These are phyloP conservation scores for Motacilla tschutschensis DNA, from an alignment of 2,113 vertebrate genomes.

Conservation along the genomic window DNA sequence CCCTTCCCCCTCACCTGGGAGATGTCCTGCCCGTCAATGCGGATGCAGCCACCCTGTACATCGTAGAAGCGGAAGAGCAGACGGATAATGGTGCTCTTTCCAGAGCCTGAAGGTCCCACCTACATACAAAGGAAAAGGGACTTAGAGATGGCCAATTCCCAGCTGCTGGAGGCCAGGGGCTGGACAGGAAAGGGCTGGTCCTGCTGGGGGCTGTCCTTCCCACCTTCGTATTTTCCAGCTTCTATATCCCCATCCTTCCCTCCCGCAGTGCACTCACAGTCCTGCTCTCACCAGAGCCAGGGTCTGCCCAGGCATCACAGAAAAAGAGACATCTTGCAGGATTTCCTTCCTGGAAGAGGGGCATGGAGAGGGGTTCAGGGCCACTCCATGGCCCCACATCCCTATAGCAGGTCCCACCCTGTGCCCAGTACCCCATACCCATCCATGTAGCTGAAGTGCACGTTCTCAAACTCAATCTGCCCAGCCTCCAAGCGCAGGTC, in stretches of 20 bases:
- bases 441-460: constrained; percentile 86
- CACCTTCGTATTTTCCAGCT: neutral
- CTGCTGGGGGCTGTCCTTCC: rapidly evolving
- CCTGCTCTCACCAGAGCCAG: constrained; percentile 85
- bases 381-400: neutral
- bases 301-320: constrained; percentile 90
- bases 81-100: constrained; percentile 94
- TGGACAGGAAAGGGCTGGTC: neutral
- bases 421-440: constrained; percentile 70
- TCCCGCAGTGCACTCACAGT: neutral
- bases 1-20: constrained; percentile 77
- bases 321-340: constrained; percentile 89
- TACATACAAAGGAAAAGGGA: neutral
- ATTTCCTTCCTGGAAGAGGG: constrained; percentile 81
- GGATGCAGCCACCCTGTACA: constrained; percentile 84
- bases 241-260: neutral
- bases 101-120: constrained; percentile 92
- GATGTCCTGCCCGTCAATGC: constrained; percentile 91
- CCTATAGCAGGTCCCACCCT: neutral
- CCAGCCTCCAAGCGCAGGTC: constrained; percentile 77
- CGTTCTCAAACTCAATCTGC: constrained; percentile 89
- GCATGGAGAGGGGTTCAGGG: neutral
- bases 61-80: constrained; percentile 95
- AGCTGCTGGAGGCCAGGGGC: neutral
- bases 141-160: neutral